Evolutionary conservation across 2,113 vertebrate species (phyloP).

Genomic region (Cheirogaleus medius): DNA sequence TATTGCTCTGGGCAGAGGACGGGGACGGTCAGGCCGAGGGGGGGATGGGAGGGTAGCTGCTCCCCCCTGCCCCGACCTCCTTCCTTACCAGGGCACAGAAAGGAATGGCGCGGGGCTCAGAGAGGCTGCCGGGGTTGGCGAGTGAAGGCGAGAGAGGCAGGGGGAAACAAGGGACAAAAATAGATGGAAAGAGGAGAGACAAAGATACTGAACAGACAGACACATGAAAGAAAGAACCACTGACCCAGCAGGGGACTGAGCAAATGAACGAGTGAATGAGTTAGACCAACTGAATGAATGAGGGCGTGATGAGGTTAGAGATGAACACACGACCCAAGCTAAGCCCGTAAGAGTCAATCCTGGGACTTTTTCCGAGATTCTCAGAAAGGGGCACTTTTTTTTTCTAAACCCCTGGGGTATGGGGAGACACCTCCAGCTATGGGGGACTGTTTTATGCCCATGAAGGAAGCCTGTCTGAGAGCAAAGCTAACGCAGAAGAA

Average conservation of each 20-base stretch:
- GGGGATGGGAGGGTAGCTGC: background rate
- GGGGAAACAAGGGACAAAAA: background rate
- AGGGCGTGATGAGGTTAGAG: background rate
- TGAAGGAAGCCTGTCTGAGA: background rate
- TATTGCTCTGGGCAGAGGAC: conserved; percentile 48
- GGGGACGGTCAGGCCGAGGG: background rate
- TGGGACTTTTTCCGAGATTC: background rate
- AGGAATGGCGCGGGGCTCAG: background rate
- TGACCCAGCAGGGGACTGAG: background rate
- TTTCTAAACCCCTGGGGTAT: background rate
- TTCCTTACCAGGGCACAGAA: background rate
- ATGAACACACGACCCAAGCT: background rate
- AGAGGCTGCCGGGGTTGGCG: fast-evolving
- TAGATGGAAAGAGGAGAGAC: background rate
- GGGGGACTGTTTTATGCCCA: background rate
- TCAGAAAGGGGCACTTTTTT: background rate
- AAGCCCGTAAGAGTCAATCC: background rate
- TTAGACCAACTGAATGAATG: background rate
- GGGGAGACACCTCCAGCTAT: background rate
- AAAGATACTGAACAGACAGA: background rate
- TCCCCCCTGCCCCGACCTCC: background rate
- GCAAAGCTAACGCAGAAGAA: background rate
- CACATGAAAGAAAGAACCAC: no score
- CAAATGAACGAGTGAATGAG: background rate
- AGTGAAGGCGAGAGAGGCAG: fast-evolving